Evolutionary conservation across 2,113 vertebrate genomes (phyloP), one percentile per base, ranked within the genome.

Genomic region (Alectura lathami): DNA sequence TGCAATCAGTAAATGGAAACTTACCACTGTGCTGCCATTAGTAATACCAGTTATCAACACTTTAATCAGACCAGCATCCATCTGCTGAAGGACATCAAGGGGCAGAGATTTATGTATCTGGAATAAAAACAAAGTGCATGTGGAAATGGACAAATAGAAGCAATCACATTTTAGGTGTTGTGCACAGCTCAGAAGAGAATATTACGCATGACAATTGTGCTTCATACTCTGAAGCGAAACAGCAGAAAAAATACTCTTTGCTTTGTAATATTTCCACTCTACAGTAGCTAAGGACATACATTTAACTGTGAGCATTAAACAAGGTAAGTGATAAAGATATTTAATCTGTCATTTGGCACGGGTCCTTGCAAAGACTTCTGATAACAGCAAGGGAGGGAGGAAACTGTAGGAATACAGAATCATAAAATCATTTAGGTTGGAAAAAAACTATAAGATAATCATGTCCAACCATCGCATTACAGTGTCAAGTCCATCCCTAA

Each of bases 1-100:
- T 8, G 67, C 69, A 50, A 98, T 72, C 86, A 98, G 90, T n/a
- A 99, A 30, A 54, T 22, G 66, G 59, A 99, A 98, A 53, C 92
- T 93, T 38, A 98, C 97, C 62, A 98, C 95, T 4, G 98, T 86
- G 9, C 98, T 99, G 73, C 98, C 98, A 0, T 64, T 93, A 63
- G 92, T 89, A 36, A 99, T 67, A 43, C 91, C 27, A 1, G 6
- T 97, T 87, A 99, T 81, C 74, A 97, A 69, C 38, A 99, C 82
- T 70, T 90, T 96, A 78, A 99, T 93, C 73, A 94, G 64, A 4
- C 96, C 97, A 1, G 96, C 86, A 60, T 97, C 93, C 90, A 98
- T 24, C 96, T 98, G 89, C 56, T 86, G 93, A 43, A 79, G 94
- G 54, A 98, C 63, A 24, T 97, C 57, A 60, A 73, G 47, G 38